A percentile compares a stretch with the other conserved stretches of the same genome.
These are phyloP conservation scores for Petrocephalus zakoni DNA, from an alignment of 2,113 vertebrate species.

Conservation along the genomic window DNA sequence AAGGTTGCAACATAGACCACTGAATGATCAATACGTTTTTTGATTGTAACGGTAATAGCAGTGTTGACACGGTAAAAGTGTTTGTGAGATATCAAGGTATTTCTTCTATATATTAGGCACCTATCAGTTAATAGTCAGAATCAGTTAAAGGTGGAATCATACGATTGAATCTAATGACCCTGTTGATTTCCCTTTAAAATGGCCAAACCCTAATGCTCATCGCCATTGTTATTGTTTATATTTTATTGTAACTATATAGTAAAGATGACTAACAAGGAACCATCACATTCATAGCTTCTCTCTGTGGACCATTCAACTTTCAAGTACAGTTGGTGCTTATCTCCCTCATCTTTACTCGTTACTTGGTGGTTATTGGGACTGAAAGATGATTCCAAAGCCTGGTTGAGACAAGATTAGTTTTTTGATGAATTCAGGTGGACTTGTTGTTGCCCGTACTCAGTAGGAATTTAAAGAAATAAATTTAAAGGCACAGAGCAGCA, in stretches of 20 bases:
- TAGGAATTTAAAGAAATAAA: background rate
- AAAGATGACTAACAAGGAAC: background rate
- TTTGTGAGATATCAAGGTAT: background rate
- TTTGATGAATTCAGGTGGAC: constrained; percentile 18
- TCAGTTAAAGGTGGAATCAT: background rate
- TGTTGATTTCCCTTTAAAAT: background rate
- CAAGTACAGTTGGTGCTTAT: background rate
- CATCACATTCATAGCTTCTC: constrained; percentile 16
- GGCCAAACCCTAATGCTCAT: background rate
- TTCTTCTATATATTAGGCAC: background rate
- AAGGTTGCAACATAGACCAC: background rate
- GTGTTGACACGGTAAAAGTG: background rate
- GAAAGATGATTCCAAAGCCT: background rate
- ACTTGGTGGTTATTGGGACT: constrained; percentile 15
- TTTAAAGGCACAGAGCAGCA: background rate
- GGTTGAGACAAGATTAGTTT: constrained; percentile 17
- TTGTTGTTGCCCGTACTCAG: background rate
- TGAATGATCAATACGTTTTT: background rate
- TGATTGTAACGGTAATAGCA: background rate
- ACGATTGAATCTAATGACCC: background rate
- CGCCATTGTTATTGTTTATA: background rate
- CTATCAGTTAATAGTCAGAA: background rate
- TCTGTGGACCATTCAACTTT: background rate
- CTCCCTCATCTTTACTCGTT: background rate
- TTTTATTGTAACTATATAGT: background rate